Base-by-base conservation (phyloP, 1,140 invertebrate species). In the Neocloeon triangulifer region DNA sequence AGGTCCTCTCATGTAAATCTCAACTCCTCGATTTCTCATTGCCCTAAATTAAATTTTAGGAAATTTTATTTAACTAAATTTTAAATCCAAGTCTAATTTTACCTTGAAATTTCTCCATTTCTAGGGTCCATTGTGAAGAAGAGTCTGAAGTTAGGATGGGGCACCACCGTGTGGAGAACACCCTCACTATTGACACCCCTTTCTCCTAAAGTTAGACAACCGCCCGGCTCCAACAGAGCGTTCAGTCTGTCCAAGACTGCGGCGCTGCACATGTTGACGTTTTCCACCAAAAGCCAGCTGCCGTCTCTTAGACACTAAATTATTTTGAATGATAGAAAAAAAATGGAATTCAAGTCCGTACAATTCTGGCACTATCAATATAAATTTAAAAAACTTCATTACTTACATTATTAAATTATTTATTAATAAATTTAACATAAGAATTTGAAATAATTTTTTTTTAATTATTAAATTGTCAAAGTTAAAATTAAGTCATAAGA, bases 171-270 rank as follows among this genome's bases (percentile, higher is more conserved):
- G 27, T 72, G 59, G 14, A 82, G 62, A 30, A 70, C 56, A 28
- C 76, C 78, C 40, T 76, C 56, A 1, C 55, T 43, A 39, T 65
- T 65, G 3, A 76, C 67, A 4, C 91, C 91, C 47, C 85, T 66
- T 59, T 98, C 94, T n/a, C 79, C 79, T 25, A 99, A 69, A 17
- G 67, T 72, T 1, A 99, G 57, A 7, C 72, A 67, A 2, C 95
- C 95, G 42, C 78, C 73, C 1, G 84, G 81, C 58, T 99, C 95
- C 39, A 99, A 60, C 2, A 98, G 59, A 12, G 77, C 77, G 62
- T 99, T 99, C 4, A 99, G 58, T 41, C 95, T 65, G 56, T 99
- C 95, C 39, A 99, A 57, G 8, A 99, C 86, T 19, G 94, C 91
- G 2, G 92, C 68, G 41, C 84, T 89, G 52, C 92, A 97, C 16